Evolutionary conservation across 2,113 vertebrate genomes (phyloP).

Genomic region (Isichthys henryi): DNA sequence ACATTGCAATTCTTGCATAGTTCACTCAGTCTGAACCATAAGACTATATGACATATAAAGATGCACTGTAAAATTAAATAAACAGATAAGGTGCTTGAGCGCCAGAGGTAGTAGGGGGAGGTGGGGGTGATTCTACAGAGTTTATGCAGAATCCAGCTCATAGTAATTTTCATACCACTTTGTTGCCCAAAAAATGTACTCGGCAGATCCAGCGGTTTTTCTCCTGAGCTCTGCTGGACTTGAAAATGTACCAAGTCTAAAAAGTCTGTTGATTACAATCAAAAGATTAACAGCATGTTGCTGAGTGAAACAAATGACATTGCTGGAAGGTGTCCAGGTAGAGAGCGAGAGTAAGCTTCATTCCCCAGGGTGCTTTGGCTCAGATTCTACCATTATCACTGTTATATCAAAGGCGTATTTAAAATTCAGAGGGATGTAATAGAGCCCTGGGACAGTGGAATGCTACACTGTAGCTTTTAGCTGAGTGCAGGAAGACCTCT

Average conservation of each 20-base stretch:
- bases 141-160: background rate
- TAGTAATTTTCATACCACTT: background rate
- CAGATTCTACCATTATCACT: constrained; percentile 19
- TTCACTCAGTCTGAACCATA: background rate
- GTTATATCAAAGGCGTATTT: constrained; percentile 35
- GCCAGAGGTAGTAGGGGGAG: background rate
- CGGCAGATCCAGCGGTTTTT: constrained; percentile 2
- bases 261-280: constrained; percentile 2
- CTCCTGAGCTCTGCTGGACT: background rate
- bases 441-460: background rate
- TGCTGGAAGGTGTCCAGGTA: constrained; percentile 10
- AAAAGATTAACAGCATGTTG: constrained; percentile 10
- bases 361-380: constrained; percentile 27
- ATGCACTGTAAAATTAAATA: background rate
- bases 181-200: background rate
- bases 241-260: constrained; percentile 7
- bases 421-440: constrained; percentile 33
- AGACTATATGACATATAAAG: background rate
- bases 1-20: background rate
- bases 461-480: constrained; percentile 14
- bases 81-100: background rate
- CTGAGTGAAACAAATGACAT: constrained; percentile 14
- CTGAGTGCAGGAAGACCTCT: constrained; percentile 10
- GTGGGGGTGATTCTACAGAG: background rate
- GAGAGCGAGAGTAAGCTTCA: constrained; percentile 14